These are phyloP conservation scores for Psettodes erumei DNA, from an alignment of 2,113 vertebrate species.

Conservation along the genomic window DNA sequence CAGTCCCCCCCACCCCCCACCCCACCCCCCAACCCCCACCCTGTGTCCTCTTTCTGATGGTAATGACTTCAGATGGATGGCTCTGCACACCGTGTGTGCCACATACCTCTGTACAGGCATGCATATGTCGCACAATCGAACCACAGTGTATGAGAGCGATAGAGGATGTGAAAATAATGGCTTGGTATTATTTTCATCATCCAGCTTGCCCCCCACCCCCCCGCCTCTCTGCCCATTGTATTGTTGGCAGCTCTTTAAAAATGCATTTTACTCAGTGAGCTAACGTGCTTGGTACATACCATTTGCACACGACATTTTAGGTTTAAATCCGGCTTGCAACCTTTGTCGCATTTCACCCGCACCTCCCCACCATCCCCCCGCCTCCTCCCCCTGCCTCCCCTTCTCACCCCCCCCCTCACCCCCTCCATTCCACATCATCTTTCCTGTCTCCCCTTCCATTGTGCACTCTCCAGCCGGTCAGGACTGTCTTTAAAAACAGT, in stretches of 20 bases:
- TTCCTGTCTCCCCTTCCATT: constrained; percentile 65
- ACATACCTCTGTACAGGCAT: constrained; percentile 67
- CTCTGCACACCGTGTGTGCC: constrained; percentile 39
- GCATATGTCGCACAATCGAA: constrained; percentile 39
- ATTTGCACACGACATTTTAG: constrained; percentile 43
- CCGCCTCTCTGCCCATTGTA: constrained; percentile 52
- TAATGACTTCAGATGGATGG: constrained; percentile 59
- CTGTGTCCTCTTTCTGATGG: constrained; percentile 50
- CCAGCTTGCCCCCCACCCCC: constrained; percentile 45
- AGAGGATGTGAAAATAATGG: constrained; percentile 66
- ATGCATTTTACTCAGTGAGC: constrained; percentile 22
- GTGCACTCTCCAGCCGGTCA: constrained; percentile 43
- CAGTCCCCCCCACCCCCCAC: no score
- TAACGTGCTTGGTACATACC: constrained; percentile 9
- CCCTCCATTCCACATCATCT: constrained; percentile 56
- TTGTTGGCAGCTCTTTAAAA: constrained; percentile 36
- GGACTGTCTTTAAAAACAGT: constrained; percentile 45
- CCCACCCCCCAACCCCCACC: no score
- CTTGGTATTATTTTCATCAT: constrained; percentile 43
- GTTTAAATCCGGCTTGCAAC: constrained; percentile 66
- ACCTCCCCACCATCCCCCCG: constrained; percentile 39
- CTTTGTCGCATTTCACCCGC: constrained; percentile 80
- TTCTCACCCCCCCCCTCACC: neutral
- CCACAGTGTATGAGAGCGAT: constrained; percentile 58
- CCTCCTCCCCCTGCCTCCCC: constrained; percentile 40